Base-by-base conservation (phyloP, 1,140 invertebrate species). In the Diuraphis noxia region DNA sequence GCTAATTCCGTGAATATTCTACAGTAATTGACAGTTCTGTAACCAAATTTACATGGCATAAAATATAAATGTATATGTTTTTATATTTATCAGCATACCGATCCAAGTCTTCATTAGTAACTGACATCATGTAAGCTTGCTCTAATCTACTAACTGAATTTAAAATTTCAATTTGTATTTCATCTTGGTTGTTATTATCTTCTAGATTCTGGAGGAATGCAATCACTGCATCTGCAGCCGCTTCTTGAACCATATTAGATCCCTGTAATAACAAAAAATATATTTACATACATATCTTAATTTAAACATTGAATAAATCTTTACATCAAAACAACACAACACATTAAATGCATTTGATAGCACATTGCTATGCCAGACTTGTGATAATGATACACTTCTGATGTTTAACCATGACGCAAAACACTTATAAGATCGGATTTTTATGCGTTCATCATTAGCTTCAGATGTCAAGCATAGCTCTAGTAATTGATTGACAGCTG, bases 1-100 rank as follows among this genome's bases (percentile, higher is more conserved):
- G 96, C 98, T 87, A 99, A 94, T 94, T 99, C 98, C 30, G 98
- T 99, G 94, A 99, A 99, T 92, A 99, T 96, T 92, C 98, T 96
- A 93, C 97, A 98, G 94, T 98, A 99, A 93, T 98, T 99, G 88
- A 98, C 95, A 36, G 97, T 97, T 92, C 96, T 96, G 93, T 92
- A 93, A 92, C 93, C 92, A 93, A 93, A 92, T 92, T 92, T 17
- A 92, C 19, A 79, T n/a, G 38, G 21, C 46, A 86, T 34, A 7
- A 41, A 46, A 72, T 8, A 84, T 49, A 56, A 40, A n/a, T 88
- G 25, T 52, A 46, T 8, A 90, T 52, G n/a, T 36, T 46, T 1
- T 79, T 9, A 77, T 4, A 90, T 79, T 79, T 1, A 91, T 49
- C 13, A 17, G n/a, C 2, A 13, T 82, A 91, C 89, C 89, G 49